phyloP scores from a whole-genome alignment of 2,113 vertebrate species.

The Rhinopithecus roxellana region DNA sequence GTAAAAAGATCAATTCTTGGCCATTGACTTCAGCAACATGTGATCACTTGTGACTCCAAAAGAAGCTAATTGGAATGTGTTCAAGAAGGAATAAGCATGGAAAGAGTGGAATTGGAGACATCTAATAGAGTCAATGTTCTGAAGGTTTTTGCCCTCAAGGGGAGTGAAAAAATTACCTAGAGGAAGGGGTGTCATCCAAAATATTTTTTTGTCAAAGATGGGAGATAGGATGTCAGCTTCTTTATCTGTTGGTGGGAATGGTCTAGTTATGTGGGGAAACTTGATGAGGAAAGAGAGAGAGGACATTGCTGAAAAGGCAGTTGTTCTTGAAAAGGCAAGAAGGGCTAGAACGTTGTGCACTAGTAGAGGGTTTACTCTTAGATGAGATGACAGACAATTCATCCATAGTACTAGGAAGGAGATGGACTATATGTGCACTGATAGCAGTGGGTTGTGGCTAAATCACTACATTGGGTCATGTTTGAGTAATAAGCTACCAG shows the following conservation, averaged over 20 bases:
- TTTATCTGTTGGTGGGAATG: not conserved
- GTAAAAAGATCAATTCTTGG: not conserved
- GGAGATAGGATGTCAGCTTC: not conserved
- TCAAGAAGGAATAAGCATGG: not conserved
- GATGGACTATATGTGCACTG: accelerated
- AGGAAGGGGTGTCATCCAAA: not conserved
- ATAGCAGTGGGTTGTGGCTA: not conserved
- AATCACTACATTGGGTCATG: too few species aligned
- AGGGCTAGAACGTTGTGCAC: not conserved
- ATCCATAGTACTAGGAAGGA: not conserved
- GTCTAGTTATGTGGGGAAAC: not conserved
- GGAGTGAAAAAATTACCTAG: not conserved
- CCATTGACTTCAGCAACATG: not conserved
- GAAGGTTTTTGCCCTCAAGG: not conserved
- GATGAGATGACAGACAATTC: not conserved
- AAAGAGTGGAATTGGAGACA: not conserved
- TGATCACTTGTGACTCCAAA: not conserved
- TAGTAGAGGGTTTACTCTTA: not conserved
- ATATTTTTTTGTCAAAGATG: not conserved
- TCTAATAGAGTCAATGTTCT: not conserved
- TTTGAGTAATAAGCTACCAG: not conserved
- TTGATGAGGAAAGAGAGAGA: not conserved
- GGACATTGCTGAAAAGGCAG: not conserved
- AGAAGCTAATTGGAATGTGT: not conserved
- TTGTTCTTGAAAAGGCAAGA: not conserved